Conservation (phyloP, 2,797 vertebrate species). For the Gymnopithys bicolor region DNA sequence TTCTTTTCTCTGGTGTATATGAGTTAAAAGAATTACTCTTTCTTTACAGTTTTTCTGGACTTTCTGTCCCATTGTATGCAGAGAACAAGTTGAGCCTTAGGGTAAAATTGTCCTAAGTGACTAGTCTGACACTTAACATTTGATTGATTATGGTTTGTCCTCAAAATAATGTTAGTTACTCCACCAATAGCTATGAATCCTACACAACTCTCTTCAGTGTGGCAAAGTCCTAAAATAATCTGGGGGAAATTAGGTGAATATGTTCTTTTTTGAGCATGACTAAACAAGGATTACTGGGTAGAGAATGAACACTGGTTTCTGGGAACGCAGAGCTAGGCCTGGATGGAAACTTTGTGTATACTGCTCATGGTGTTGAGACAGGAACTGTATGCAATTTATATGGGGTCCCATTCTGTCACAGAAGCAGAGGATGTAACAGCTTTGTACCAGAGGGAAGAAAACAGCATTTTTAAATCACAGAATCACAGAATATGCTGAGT, state of each 20-base stretch:
- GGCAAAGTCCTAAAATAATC: not conserved
- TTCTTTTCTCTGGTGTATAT: not conserved
- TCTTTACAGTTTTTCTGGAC: not conserved
- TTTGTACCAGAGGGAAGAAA: not conserved
- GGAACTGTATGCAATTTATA: not conserved
- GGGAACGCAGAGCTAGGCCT: not conserved
- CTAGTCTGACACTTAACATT: not conserved
- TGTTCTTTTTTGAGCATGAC: not conserved
- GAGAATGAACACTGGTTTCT: not conserved
- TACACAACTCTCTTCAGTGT: not conserved
- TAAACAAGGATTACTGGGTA: not conserved
- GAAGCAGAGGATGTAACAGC: not conserved
- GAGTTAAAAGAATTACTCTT: not conserved
- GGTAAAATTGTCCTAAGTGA: constrained; percentile 18
- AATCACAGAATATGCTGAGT: not conserved
- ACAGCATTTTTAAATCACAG: not conserved
- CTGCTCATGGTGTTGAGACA: not conserved
- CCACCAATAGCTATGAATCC: not conserved
- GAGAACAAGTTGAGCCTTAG: constrained; percentile 24
- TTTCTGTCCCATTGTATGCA: not conserved
- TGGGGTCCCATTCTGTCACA: not conserved
- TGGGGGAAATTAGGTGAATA: not conserved
- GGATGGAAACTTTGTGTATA: not conserved
- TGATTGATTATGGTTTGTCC: constrained; percentile 19
- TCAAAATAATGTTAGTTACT: constrained; percentile 3